Conservation (phyloP, 2,888 invertebrate species). For the Gnatocerus cornutus region DNA sequence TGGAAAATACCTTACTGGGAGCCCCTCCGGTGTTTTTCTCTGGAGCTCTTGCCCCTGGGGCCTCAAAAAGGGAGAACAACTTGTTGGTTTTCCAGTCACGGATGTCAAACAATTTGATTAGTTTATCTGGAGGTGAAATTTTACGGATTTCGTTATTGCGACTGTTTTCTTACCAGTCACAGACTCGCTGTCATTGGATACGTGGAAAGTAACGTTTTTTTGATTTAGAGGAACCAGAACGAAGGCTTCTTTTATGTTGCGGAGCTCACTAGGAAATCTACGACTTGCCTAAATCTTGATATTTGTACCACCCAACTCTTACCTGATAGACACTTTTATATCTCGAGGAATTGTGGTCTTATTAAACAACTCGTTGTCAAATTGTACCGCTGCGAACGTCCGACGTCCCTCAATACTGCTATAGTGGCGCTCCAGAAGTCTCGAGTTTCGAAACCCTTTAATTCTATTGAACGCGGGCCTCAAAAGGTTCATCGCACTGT, state of each 20-base stretch:
- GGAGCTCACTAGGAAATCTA: constrained; percentile 78
- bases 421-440: constrained; percentile 55
- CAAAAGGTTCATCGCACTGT: constrained; percentile 49
- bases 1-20: constrained; percentile 70
- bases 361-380: constrained; percentile 73
- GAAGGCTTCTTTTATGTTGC: constrained; percentile 58
- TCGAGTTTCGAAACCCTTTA: constrained; percentile 49
- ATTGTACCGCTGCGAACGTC: constrained; percentile 75
- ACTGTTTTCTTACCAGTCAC: not conserved
- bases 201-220: no score
- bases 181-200: not conserved
- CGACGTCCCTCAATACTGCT: constrained; percentile 3
- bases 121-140: not conserved
- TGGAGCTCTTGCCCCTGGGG: constrained; percentile 79
- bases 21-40: constrained; percentile 75
- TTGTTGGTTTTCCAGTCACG: constrained; percentile 80
- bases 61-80: constrained; percentile 78
- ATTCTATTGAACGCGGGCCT: not conserved
- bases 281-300: not conserved
- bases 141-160: not conserved
- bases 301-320: constrained; percentile 17
- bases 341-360: constrained; percentile 69
- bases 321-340: constrained; percentile 75
- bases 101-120: constrained; percentile 12
- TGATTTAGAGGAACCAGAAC: no score